These are phyloP conservation scores for Papilio elwesi DNA, from an alignment of 2,888 invertebrate species.

Conservation along the genomic window DNA sequence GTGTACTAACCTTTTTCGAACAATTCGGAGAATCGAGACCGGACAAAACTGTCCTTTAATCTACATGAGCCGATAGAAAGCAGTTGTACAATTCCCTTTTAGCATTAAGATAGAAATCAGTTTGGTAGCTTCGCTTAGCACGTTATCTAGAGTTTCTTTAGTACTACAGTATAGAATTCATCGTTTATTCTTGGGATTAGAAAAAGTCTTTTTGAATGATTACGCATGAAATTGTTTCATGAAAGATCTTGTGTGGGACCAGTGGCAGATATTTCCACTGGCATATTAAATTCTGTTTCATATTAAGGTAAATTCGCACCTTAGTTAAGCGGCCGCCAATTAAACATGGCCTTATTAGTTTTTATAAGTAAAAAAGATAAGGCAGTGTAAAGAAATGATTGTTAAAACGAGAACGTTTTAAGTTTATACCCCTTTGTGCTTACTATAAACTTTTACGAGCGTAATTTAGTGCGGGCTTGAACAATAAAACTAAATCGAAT, in stretches of 20 bases:
- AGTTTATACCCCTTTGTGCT: slow-evolving; percentile 33
- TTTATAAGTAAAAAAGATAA: slow-evolving; percentile 2
- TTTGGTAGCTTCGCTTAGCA: slow-evolving; percentile 14
- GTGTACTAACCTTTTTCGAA: not conserved
- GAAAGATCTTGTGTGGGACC: too few species aligned
- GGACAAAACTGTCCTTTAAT: slow-evolving; percentile 33
- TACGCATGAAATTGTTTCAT: too few species aligned
- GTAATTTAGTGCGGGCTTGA: slow-evolving; percentile 26
- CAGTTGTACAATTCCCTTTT: slow-evolving; percentile 31
- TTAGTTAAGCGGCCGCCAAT: not conserved
- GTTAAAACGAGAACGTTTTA: slow-evolving; percentile 27
- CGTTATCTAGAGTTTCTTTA: not conserved
- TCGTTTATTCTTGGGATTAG: not conserved
- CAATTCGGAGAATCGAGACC: slow-evolving; percentile 2
- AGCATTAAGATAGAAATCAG: slow-evolving; percentile 16
- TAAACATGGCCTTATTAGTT: not conserved
- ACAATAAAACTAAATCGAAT: slow-evolving; percentile 40
- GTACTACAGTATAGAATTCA: not conserved
- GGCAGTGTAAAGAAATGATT: slow-evolving; percentile 15
- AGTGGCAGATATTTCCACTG: too few species aligned
- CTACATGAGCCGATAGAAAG: slow-evolving; percentile 26
- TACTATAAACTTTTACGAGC: slow-evolving; percentile 23
- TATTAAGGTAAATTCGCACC: too few species aligned
- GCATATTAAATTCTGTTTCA: too few species aligned
- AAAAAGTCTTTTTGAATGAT: too few species aligned